Evolutionary conservation across 2,113 vertebrate species (phyloP).

Genomic region (Nicator chloris): DNA sequence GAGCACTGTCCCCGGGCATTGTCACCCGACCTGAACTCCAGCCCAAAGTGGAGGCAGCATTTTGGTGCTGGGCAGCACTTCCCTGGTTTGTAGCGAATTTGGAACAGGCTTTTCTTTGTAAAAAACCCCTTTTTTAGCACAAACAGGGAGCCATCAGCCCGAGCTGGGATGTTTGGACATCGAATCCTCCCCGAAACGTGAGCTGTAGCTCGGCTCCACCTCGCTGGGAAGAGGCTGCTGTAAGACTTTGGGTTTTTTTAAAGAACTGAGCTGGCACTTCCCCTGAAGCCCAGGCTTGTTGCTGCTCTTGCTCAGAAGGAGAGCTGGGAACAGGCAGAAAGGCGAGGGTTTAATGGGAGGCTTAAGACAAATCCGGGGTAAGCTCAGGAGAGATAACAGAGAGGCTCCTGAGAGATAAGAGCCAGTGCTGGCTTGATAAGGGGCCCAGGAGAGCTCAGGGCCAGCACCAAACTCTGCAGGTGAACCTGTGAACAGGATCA

Average conservation of each 20-base stretch:
- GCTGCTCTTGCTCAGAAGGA: not conserved
- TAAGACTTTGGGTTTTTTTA: accelerated
- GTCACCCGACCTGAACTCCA: not conserved
- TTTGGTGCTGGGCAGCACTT: not conserved
- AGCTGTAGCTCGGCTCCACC: not conserved
- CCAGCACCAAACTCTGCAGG: not conserved
- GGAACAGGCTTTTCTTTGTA: not conserved
- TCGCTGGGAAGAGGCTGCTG: not conserved
- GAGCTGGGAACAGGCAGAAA: not conserved
- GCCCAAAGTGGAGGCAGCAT: not conserved
- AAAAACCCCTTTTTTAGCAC: not conserved
- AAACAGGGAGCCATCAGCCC: not conserved
- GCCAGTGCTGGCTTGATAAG: not conserved
- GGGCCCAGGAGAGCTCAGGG: not conserved
- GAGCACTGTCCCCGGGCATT: accelerated
- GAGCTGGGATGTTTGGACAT: not conserved
- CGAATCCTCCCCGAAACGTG: not conserved
- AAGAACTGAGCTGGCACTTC: not conserved
- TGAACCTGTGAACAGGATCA: not conserved
- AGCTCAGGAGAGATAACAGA: not conserved
- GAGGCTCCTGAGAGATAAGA: not conserved
- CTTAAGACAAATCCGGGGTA: not conserved
- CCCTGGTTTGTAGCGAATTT: accelerated
- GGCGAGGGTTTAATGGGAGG: not conserved
- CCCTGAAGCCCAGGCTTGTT: not conserved